Conservation (phyloP, 1,140 invertebrate genomes). For the Drosophila rufa region DNA sequence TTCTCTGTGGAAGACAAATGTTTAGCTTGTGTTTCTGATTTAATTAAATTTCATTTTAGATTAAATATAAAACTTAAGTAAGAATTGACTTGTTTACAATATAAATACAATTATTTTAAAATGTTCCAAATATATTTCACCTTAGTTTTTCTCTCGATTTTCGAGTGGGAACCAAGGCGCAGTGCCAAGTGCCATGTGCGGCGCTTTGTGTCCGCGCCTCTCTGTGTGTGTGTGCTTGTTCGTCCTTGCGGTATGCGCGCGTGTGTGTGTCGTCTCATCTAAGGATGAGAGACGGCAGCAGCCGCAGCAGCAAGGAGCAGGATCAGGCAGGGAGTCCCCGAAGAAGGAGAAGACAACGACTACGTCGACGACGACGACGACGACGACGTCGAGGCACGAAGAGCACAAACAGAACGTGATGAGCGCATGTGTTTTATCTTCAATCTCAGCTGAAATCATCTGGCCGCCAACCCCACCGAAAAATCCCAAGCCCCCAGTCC, state of each 20-base stretch:
- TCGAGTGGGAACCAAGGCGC: slow-evolving; percentile 57
- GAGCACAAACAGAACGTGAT: slow-evolving; percentile 73
- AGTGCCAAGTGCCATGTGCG: slow-evolving; percentile 77
- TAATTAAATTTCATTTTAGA: not conserved
- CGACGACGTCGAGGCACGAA: slow-evolving; percentile 20
- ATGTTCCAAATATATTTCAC: fast-evolving
- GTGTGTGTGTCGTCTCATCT: slow-evolving; percentile 7
- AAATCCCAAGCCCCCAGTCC: not conserved
- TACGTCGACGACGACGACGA: slow-evolving; percentile 3
- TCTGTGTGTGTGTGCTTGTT: slow-evolving; percentile 26
- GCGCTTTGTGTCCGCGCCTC: slow-evolving; percentile 51
- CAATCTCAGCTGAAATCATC: slow-evolving; percentile 80
- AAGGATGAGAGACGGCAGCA: not conserved
- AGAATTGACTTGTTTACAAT: not conserved
- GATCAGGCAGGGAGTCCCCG: slow-evolving; percentile 10
- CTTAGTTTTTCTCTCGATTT: not conserved
- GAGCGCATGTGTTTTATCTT: slow-evolving; percentile 83
- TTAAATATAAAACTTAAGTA: no score
- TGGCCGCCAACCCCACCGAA: slow-evolving; percentile 25
- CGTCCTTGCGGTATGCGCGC: slow-evolving; percentile 38
- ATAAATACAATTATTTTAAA: not conserved
- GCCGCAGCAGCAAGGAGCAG: slow-evolving; percentile 5
- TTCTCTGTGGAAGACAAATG: no score
- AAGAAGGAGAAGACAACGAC: slow-evolving; percentile 13
- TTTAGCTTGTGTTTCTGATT: not conserved